Percentiles rank a stretch among this genome's conserved stretches.
Evolutionary conservation across 1,140 invertebrate genomes (phyloP).

Genomic region (Papilio glaucus): DNA sequence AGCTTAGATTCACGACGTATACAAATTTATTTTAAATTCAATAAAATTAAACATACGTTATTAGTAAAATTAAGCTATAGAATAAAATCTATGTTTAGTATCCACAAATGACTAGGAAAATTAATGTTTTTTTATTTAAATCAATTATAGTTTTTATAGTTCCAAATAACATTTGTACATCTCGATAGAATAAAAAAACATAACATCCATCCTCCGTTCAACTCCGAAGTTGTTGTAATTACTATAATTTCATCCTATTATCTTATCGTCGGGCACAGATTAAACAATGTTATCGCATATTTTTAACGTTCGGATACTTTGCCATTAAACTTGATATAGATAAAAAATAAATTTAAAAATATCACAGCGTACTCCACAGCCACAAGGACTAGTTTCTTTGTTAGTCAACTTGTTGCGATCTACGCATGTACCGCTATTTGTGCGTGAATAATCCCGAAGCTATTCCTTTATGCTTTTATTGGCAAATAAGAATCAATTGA

Average conservation of each 20-base stretch:
- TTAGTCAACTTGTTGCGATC: background rate
- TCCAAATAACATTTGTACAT: background rate
- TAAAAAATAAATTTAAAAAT: conserved; percentile 1
- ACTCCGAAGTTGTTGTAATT: conserved; percentile 15
- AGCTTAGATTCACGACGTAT: background rate
- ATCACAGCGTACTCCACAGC: background rate
- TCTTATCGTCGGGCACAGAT: conserved; percentile 29
- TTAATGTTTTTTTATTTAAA: background rate
- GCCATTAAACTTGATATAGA: background rate
- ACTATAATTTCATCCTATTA: conserved; percentile 24
- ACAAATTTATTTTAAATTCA: background rate
- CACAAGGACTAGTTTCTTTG: conserved; percentile 2
- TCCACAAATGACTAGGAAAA: no score
- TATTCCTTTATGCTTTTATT: conserved; percentile 20
- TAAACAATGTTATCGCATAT: conserved; percentile 30
- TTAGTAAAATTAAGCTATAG: background rate
- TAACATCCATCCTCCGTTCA: background rate
- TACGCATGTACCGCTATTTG: conserved; percentile 1
- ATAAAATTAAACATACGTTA: background rate
- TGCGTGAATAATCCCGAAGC: conserved; percentile 12
- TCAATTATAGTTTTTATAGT: background rate
- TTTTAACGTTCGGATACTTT: conserved; percentile 23
- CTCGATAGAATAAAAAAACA: background rate
- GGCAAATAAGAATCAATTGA: conserved; percentile 6
- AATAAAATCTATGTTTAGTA: background rate